Evolutionary conservation across 2,888 invertebrate genomes (phyloP).

Genomic region (Melipona beecheii): DNA sequence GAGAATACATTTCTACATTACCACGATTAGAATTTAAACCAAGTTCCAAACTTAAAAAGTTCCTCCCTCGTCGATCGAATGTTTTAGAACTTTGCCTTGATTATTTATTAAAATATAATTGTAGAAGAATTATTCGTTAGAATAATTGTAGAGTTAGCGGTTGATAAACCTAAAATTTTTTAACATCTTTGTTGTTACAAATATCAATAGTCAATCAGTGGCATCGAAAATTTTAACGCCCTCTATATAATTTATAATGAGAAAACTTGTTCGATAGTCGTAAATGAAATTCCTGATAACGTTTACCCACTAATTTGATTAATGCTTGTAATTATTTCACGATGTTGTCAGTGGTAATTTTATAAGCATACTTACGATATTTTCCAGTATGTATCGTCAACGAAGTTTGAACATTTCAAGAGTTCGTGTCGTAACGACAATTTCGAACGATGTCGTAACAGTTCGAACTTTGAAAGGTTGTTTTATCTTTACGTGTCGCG

Average conservation of each 20-base stretch:
- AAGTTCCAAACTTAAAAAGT: not conserved
- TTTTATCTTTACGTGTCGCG: constrained; percentile 7
- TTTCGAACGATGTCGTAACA: not conserved
- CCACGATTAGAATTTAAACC: not conserved
- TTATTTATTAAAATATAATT: no score
- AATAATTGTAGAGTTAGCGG: no score
- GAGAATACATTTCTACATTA: constrained; percentile 13
- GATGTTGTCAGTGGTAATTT: not conserved
- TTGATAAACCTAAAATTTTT: no score
- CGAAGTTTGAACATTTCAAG: constrained; percentile 3
- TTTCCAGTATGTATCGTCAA: not conserved
- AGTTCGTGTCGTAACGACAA: not conserved
- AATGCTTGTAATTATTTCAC: not conserved
- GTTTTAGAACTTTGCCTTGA: no score
- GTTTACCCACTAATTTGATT: not conserved
- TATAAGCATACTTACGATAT: not conserved
- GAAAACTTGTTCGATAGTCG: not conserved
- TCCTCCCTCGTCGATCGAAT: no score
- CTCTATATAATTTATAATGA: not conserved
- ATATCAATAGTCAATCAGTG: not conserved
- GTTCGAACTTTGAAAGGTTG: not conserved
- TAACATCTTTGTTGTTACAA: no score
- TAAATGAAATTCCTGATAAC: not conserved
- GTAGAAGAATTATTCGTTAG: no score
- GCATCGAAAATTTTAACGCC: not conserved